phyloP scores from a whole-genome alignment of 2,113 vertebrate genomes.

The Hemiprocne comata region DNA sequence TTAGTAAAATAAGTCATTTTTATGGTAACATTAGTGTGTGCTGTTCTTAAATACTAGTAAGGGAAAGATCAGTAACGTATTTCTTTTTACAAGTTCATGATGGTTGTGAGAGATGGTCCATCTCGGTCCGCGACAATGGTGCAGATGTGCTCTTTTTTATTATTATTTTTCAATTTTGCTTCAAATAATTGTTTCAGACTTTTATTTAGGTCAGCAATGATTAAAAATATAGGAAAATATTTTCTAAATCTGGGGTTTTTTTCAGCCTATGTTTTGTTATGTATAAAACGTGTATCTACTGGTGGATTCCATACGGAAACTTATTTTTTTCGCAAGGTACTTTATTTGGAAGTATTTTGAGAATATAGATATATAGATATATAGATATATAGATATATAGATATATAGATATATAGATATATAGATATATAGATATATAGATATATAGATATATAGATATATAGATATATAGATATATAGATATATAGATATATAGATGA shows the following conservation, averaged over 20 bases:
- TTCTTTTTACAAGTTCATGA: not conserved
- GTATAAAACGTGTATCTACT: not conserved
- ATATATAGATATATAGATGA: too few species aligned
- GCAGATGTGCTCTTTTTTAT: not conserved
- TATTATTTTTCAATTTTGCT: not conserved
- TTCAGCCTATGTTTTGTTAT: accelerated
- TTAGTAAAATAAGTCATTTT: not conserved
- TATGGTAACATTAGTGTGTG: not conserved
- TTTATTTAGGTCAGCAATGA: not conserved
- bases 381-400: too few species aligned
- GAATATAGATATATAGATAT: too few species aligned
- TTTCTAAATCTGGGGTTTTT: not conserved
- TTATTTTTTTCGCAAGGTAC: not conserved
- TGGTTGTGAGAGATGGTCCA: too few species aligned
- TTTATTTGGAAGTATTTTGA: not conserved
- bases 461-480: too few species aligned
- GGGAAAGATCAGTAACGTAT: not conserved
- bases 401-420: too few species aligned
- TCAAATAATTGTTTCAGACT: not conserved
- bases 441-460: too few species aligned
- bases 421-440: too few species aligned
- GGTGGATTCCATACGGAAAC: not conserved
- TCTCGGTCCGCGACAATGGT: too few species aligned
- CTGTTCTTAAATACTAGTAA: not conserved
- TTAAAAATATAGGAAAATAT: not conserved